These are phyloP conservation scores for Gorsachius goisagi DNA, from an alignment of 2,113 vertebrate genomes.

Conservation along the genomic window DNA sequence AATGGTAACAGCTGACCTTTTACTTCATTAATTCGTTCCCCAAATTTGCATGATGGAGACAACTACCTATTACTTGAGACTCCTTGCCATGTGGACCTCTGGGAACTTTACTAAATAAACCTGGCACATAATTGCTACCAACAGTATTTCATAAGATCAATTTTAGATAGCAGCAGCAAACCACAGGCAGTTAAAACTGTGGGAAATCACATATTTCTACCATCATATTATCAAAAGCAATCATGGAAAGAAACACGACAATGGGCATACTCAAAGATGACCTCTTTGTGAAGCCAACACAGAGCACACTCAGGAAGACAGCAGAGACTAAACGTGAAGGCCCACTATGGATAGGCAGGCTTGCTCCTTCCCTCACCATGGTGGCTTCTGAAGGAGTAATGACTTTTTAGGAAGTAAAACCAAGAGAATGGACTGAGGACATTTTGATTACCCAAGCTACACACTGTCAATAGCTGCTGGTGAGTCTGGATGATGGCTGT, in stretches of 20 bases:
- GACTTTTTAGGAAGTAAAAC: neutral
- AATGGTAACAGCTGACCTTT: conserved; percentile 23
- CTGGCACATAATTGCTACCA: neutral
- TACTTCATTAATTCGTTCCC: conserved; percentile 30
- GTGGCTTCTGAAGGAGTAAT: neutral
- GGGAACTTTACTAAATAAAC: conserved; percentile 33
- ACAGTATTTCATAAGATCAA: neutral
- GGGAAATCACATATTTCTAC: conserved; percentile 14
- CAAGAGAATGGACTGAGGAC: neutral
- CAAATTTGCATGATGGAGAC: conserved; percentile 13
- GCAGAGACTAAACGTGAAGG: neutral
- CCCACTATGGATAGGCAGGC: neutral
- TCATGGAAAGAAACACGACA: neutral
- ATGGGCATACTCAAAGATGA: neutral
- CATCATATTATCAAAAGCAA: neutral
- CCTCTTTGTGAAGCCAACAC: neutral
- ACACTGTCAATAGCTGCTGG: neutral
- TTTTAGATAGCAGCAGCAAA: conserved; percentile 4
- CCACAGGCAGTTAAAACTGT: neutral
- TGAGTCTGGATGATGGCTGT: neutral
- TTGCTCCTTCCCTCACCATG: neutral
- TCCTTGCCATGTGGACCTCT: neutral
- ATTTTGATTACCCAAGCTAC: neutral
- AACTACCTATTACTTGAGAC: conserved; percentile 24
- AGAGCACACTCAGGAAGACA: neutral